Conservation (phyloP, 1,140 invertebrate species). For the Aphidius gifuensis region DNA sequence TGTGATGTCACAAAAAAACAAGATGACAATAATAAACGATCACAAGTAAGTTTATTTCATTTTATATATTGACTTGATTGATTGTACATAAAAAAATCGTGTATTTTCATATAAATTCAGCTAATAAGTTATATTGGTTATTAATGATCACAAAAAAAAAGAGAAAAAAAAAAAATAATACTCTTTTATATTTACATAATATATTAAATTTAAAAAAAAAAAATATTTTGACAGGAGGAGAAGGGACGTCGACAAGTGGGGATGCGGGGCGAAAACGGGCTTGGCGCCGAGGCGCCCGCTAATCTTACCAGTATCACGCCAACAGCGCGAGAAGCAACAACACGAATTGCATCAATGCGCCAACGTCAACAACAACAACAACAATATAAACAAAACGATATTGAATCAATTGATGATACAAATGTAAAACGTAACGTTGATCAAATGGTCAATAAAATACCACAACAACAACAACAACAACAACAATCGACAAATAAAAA, state of each 20-base stretch:
- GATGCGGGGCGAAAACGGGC: constrained; percentile 35
- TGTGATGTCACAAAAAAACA: constrained; percentile 40
- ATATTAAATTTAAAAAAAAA: no score
- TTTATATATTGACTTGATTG: background rate
- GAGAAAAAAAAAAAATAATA: background rate
- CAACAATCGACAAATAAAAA: background rate
- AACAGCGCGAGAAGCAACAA: constrained; percentile 50
- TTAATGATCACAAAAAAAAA: constrained; percentile 1
- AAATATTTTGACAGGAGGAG: constrained; percentile 38
- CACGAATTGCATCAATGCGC: constrained; percentile 24
- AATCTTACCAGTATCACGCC: constrained; percentile 53
- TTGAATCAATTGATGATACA: constrained; percentile 20
- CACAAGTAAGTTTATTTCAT: constrained; percentile 31
- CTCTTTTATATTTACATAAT: constrained; percentile 37
- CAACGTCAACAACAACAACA: constrained; percentile 29
- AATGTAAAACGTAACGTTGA: constrained; percentile 14
- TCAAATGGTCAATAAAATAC: constrained; percentile 1
- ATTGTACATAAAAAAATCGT: background rate
- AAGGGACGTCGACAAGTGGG: constrained; percentile 36
- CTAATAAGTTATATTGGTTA: background rate
- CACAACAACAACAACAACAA: background rate
- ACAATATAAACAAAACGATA: constrained; percentile 17
- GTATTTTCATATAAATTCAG: no score
- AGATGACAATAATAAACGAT: constrained; percentile 40
- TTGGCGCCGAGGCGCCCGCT: constrained; percentile 44